Conservation (phyloP, 2,888 invertebrate species). For the Scrobipalpa atriplicella region DNA sequence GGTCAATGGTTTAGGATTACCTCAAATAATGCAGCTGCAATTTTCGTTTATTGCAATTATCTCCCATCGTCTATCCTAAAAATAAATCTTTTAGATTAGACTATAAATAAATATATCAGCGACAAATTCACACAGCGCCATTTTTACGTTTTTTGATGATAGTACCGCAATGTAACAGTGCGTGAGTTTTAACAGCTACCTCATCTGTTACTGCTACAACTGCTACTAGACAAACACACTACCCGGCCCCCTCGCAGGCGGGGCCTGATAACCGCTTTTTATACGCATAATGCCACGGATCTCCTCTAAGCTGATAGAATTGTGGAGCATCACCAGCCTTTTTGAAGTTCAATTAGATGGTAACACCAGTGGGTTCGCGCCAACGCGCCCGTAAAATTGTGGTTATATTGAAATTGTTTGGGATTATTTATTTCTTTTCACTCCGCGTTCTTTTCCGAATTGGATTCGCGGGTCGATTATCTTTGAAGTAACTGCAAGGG, state of each 20-base stretch:
- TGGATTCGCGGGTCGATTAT: background rate
- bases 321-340: slow-evolving; percentile 80
- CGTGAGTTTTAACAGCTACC: background rate
- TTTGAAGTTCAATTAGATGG: slow-evolving; percentile 82
- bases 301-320: slow-evolving; percentile 82
- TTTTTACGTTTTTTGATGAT: no score
- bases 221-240: background rate
- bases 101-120: no score
- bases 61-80: no score
- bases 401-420: slow-evolving; percentile 75
- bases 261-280: slow-evolving; percentile 80
- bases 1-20: no score
- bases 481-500: background rate
- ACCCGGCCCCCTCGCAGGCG: slow-evolving; percentile 40
- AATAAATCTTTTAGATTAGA: no score
- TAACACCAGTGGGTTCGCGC: slow-evolving; percentile 77
- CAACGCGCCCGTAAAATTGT: slow-evolving; percentile 79
- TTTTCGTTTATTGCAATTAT: no score
- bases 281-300: slow-evolving; percentile 79
- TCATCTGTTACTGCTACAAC: background rate
- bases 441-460: background rate
- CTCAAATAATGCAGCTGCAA: no score
- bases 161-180: background rate
- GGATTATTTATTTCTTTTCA: slow-evolving; percentile 59
- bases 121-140: no score